Base-by-base conservation (phyloP, 2,797 vertebrate genomes). In the Micrastur ruficollis region DNA sequence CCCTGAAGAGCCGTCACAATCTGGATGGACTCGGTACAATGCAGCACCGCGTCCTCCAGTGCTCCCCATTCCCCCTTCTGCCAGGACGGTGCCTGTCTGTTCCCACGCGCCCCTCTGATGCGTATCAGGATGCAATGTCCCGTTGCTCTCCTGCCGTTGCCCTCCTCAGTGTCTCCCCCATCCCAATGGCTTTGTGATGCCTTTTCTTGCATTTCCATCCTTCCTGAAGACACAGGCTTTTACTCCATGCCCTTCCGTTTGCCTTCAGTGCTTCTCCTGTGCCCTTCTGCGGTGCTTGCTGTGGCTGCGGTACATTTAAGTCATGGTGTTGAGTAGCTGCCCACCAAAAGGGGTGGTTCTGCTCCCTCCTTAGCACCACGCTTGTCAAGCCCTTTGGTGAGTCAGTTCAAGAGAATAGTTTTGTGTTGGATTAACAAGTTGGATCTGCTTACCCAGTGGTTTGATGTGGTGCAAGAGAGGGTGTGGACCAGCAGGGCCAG, bases 401-500 rank as follows among this genome's bases (percentile, higher is more conserved):
- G 81, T 96, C 92, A 95, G 63, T 93, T 80, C 44, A 61, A 85
- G 71, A 93, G 71, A 93, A 50, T 20, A 80, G 49, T 83, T 91
- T 94, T 95, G 86, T 89, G 75, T 92, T 82, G 94, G 81, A 82
- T 93, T 93, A 94, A 89, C 91, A 34, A 89, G 86, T 82, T 93
- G 86, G 81, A 87, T 97, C 50, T 2, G 59, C 1, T 89, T 82
- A 49, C 78, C 2, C 6, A 87, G 81, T 53, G 61, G 91, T 96
- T 96, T 93, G 89, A 96, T 96, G 95, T 97, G 94, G 91, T 96
- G 89, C 91, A 96, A 97, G 89, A 95, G 67, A 96, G 95, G 95
- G 95, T 81, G 95, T 96, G 94, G 91, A 83, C 55, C 32, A 53
- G 78, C 81, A 85, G 63, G 47, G 67, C 86, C 90, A 80, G 84